A percentile compares a stretch with the other conserved stretches of the same genome.
phyloP scores from a whole-genome alignment of 1,140 invertebrate genomes.

The Formica exsecta region DNA sequence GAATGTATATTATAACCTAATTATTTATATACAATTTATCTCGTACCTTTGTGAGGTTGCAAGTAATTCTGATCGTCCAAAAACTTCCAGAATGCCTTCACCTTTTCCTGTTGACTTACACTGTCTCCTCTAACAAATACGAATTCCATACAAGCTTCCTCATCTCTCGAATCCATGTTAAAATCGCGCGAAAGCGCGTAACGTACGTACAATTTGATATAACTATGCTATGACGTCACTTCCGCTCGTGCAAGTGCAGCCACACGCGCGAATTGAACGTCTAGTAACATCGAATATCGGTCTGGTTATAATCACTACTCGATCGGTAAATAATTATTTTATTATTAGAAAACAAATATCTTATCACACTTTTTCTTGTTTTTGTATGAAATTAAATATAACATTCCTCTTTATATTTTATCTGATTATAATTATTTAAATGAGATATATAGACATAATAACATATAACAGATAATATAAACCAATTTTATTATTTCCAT shows the following conservation, averaged over 20 bases:
- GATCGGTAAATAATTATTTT: slow-evolving; percentile 25
- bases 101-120: slow-evolving; percentile 65
- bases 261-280: slow-evolving; percentile 16
- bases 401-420: too few species aligned
- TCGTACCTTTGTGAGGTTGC: slow-evolving; percentile 54
- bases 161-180: not conserved
- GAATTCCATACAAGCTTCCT: slow-evolving; percentile 61
- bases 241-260: slow-evolving; percentile 17
- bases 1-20: not conserved
- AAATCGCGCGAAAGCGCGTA: slow-evolving; percentile 2
- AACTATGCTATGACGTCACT: slow-evolving; percentile 32
- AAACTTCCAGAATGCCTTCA: slow-evolving; percentile 76
- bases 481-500: too few species aligned
- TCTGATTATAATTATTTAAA: too few species aligned
- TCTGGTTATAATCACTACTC: not conserved
- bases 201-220: too few species aligned
- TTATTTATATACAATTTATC: not conserved
- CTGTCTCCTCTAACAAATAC: slow-evolving; percentile 61
- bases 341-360: not conserved
- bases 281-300: slow-evolving; percentile 52
- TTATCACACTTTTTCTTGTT: too few species aligned
- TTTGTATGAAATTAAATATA: too few species aligned
- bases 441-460: too few species aligned
- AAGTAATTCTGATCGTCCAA: slow-evolving; percentile 59
- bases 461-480: too few species aligned